Evolutionary conservation across 1,140 invertebrate genomes (phyloP).

Genomic region (Tetramorium parvispinum): DNA sequence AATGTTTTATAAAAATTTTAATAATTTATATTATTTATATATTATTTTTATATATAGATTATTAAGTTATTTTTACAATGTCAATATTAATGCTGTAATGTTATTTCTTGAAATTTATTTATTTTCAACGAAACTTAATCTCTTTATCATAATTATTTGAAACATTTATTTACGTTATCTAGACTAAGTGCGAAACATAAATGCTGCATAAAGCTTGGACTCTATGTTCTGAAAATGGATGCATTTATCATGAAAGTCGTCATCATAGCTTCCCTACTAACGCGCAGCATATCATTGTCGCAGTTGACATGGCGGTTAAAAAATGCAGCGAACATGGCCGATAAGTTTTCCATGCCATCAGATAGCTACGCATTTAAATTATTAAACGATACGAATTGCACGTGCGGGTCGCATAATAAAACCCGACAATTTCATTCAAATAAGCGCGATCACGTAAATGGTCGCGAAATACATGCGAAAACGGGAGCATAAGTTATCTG

Average conservation of each 20-base stretch:
- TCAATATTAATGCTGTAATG: background rate
- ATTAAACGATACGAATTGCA: slow-evolving; percentile 42
- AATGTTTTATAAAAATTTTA: no score
- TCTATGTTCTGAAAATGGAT: slow-evolving; percentile 7
- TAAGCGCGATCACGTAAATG: slow-evolving; percentile 43
- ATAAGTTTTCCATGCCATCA: slow-evolving; percentile 49
- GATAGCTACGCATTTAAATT: slow-evolving; percentile 27
- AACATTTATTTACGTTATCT: slow-evolving; percentile 18
- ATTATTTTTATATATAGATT: background rate
- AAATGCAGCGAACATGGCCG: slow-evolving; percentile 3
- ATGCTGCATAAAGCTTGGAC: background rate
- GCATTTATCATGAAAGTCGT: slow-evolving; percentile 32
- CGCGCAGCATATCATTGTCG: slow-evolving; percentile 19
- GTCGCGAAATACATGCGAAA: slow-evolving; percentile 50
- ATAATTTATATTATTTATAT: no score
- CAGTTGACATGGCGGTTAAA: slow-evolving; percentile 34
- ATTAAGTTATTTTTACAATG: background rate
- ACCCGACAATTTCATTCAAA: slow-evolving; percentile 48
- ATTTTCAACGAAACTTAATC: slow-evolving; percentile 7
- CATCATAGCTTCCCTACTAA: slow-evolving; percentile 3
- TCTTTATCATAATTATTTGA: background rate
- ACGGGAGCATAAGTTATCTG: slow-evolving; percentile 43
- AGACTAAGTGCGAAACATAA: background rate
- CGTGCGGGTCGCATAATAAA: slow-evolving; percentile 39
- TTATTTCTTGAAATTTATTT: background rate